These are phyloP conservation scores for Neoscelio sp. DNA, from an alignment of 2,888 invertebrate species.

Conservation along the genomic window DNA sequence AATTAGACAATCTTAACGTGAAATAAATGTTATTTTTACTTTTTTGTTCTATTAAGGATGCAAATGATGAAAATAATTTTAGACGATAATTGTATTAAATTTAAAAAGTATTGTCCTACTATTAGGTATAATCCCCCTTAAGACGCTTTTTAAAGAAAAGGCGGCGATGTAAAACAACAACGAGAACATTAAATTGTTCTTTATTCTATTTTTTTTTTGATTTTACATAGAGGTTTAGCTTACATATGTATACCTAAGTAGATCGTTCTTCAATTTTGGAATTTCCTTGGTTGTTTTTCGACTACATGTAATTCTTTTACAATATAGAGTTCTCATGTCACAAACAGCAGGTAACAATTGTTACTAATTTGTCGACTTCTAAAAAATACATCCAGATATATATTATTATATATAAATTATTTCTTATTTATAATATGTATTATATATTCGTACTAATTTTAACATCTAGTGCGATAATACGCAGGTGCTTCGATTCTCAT, in stretches of 20 bases:
- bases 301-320: slow-evolving; percentile 73
- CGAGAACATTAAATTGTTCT: slow-evolving; percentile 78
- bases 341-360: slow-evolving; percentile 78
- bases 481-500: slow-evolving; percentile 57
- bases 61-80: no score
- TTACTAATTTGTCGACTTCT: slow-evolving; percentile 74
- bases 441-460: slow-evolving; percentile 65
- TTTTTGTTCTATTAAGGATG: no score
- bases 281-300: slow-evolving; percentile 72
- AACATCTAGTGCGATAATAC: slow-evolving; percentile 65
- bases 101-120: no score
- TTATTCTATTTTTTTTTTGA: slow-evolving; percentile 78
- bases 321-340: slow-evolving; percentile 71
- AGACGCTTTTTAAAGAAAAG: slow-evolving; percentile 3
- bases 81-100: no score
- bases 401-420: slow-evolving; percentile 68
- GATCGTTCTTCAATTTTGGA: slow-evolving; percentile 73
- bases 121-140: no score
- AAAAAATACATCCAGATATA: slow-evolving; percentile 80
- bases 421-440: slow-evolving; percentile 44
- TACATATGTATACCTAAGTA: slow-evolving; percentile 76
- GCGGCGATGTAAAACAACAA: neutral
- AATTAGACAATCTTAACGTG: no score
- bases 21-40: no score
- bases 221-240: slow-evolving; percentile 81